Percentiles rank a stretch among this genome's conserved stretches.
Evolutionary conservation across 1,140 invertebrate genomes (phyloP).

Genomic region (Metaphire vulgaris): DNA sequence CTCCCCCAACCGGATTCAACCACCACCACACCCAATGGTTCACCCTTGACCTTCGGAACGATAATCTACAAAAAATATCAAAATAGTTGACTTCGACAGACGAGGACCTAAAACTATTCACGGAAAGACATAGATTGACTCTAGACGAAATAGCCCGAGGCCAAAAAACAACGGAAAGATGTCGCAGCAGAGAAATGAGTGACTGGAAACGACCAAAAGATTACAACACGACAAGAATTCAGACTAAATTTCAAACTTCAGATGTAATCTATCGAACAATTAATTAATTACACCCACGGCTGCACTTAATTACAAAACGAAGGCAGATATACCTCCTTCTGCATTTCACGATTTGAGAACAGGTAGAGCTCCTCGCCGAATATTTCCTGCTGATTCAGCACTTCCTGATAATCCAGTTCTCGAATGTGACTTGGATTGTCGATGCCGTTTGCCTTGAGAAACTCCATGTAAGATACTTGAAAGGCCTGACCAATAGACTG

Average conservation of each 20-base stretch:
- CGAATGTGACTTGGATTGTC: conserved; percentile 98
- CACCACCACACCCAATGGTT: conserved; percentile 91
- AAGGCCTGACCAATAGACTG: conserved; percentile 99
- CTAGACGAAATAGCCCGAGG: neutral
- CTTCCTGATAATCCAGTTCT: conserved; percentile 99
- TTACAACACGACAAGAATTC: neutral
- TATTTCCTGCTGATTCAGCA: conserved; percentile 98
- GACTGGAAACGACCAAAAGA: neutral
- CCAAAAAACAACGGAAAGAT: neutral
- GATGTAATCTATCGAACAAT: no score
- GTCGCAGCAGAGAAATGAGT: no score
- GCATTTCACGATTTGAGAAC: conserved; percentile 98
- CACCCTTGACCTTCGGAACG: conserved; percentile 94
- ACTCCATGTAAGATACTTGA: conserved; percentile 99
- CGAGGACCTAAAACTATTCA: neutral
- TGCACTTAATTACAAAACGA: no score
- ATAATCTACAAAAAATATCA: conserved; percentile 65
- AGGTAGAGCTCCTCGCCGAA: conserved; percentile 99
- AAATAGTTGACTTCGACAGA: no score
- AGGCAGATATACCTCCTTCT: conserved; percentile 99
- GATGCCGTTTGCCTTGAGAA: conserved; percentile 97
- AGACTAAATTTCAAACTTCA: no score
- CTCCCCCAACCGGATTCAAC: conserved; percentile 99
- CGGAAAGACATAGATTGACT: neutral
- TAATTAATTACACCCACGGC: no score